phyloP scores from a whole-genome alignment of 2,888 invertebrate species.

The Trachelus tabidus region DNA sequence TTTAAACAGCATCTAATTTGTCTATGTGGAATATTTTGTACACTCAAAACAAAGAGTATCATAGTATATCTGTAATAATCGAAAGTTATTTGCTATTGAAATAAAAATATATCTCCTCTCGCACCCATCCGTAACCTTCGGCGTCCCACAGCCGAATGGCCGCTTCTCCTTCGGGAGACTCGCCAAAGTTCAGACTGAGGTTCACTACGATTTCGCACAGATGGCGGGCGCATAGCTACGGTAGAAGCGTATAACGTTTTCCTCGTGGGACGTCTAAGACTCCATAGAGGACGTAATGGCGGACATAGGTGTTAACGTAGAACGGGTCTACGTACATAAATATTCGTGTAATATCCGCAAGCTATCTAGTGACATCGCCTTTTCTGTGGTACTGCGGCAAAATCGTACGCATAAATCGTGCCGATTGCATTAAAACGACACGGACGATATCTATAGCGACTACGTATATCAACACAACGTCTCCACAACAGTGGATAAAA shows the following conservation, averaged over 20 bases:
- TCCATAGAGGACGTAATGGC: neutral
- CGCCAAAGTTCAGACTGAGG: neutral
- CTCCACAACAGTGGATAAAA: neutral
- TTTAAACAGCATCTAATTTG: neutral
- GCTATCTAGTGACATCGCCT: neutral
- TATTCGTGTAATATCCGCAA: neutral
- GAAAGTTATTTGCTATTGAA: neutral
- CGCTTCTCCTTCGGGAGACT: neutral
- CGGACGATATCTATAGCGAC: neutral
- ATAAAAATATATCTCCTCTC: neutral
- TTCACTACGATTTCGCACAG: neutral
- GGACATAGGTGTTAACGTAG: neutral
- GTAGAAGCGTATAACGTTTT: neutral
- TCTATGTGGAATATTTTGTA: neutral
- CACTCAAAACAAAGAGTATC: neutral
- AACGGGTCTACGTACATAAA: neutral
- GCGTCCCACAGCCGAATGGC: neutral
- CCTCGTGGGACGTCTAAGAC: neutral
- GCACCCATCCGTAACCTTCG: neutral
- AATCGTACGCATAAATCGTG: neutral
- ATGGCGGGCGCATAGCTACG: neutral
- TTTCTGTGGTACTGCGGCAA: neutral
- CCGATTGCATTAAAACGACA: neutral
- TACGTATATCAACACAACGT: neutral
- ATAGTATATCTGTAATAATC: neutral